phyloP scores from a whole-genome alignment of 2,113 vertebrate species.

The Paracanthobrama guichenoti region DNA sequence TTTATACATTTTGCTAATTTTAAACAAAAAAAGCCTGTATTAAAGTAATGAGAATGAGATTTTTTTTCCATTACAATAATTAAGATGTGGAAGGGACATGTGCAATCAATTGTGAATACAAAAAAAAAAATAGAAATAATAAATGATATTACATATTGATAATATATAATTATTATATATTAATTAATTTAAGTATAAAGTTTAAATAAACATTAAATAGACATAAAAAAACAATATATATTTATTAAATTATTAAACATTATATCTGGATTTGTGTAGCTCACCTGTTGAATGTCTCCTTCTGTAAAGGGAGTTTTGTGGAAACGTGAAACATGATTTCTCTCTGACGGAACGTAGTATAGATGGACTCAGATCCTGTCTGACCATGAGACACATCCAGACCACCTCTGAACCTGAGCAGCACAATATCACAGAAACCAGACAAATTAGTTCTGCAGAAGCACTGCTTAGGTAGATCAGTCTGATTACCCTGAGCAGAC shows the following conservation, averaged over 20 bases:
- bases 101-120: not conserved
- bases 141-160: not conserved
- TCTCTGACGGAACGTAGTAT: conserved; percentile 88
- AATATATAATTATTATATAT: not conserved
- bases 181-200: too few species aligned
- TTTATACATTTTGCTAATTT: not conserved
- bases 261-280: not conserved
- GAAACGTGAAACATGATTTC: conserved; percentile 98
- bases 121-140: not conserved
- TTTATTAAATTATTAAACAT: not conserved
- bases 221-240: not conserved
- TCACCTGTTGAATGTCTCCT: conserved; percentile 92
- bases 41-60: too few species aligned
- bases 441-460: not conserved
- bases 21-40: too few species aligned
- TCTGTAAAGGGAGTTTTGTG: conserved; percentile 94
- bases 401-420: conserved; percentile 88
- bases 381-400: conserved; percentile 95
- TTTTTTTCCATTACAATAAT: not conserved
- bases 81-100: not conserved
- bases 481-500: not conserved
- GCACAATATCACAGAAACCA: not conserved
- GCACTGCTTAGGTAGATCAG: not conserved
- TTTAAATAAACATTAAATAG: not conserved
- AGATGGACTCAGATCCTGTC: conserved; percentile 89